phyloP scores from a whole-genome alignment of 2,113 vertebrate genomes.

The Rhabdornis inornatus region DNA sequence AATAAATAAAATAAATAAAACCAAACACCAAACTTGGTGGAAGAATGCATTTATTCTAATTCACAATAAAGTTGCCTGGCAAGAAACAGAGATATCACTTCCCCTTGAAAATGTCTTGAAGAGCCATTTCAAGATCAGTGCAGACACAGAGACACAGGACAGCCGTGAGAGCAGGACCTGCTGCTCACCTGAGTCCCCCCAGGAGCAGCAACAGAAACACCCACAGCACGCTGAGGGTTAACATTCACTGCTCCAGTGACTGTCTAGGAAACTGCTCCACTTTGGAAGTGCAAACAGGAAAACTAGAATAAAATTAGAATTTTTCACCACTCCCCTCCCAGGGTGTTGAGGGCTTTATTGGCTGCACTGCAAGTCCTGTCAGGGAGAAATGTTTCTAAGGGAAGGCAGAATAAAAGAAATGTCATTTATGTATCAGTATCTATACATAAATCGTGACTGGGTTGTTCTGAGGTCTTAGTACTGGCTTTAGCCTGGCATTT shows the following conservation, averaged over 20 bases:
- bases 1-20: not conserved
- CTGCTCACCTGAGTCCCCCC: not conserved
- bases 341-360: not conserved
- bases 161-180: not conserved
- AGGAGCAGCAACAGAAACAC: not conserved
- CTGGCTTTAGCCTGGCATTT: not conserved
- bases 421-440: not conserved
- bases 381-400: not conserved
- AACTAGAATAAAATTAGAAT: not conserved
- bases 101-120: not conserved
- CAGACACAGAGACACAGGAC: fast-evolving
- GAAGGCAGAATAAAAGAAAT: not conserved
- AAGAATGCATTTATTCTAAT: not conserved
- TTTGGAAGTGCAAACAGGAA: not conserved
- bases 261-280: not conserved
- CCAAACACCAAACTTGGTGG: no score
- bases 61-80: not conserved
- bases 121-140: fast-evolving
- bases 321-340: not conserved
- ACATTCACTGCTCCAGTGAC: not conserved
- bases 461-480: not conserved
- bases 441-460: not conserved
- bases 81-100: not conserved
- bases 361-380: not conserved
- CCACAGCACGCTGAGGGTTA: not conserved